Evolutionary conservation across 2,888 invertebrate genomes (phyloP), one percentile per base, ranked within the genome.

Genomic region (Drosophila cognata): DNA sequence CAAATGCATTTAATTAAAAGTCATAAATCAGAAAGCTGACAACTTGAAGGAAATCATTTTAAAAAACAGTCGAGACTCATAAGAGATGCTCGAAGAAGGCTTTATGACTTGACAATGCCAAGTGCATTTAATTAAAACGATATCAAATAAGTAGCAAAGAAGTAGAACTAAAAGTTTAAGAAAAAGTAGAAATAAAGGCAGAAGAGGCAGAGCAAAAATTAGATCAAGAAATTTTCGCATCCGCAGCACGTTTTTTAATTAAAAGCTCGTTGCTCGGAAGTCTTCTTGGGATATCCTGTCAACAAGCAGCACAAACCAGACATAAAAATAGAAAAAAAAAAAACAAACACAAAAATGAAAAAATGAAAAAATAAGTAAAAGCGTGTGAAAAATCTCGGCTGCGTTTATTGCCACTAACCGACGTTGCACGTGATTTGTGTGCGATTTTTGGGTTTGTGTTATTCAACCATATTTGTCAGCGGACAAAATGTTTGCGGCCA

Each of bases 201-300:
- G 25, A 3, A 33, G 28, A n/a, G 18, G 6, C 16, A 29, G 11
- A 52, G 28, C 36, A 63, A 63, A 70, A 62, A 33, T 51, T 33
- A 78, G 53, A 51, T 73, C 60, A 70, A 73, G 72, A 60, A 59
- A 62, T 62, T 69, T 57, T 79, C 36, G 58, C 64, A 83, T 71
- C 74, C 79, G 65, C 51, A 62, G 84, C 91, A 91, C 91, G 91
- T 90, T 91, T 90, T 92, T 91, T 88, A 92, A 92, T 92, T 92
- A 92, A 92, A 92, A 88, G 36, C 79, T 77, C 78, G 76, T 85
- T 85, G 81, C 18, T 28, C 73, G 73, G 63, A 29, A 58, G 59
- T 56, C 63, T 51, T 59, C 71, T 62, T 76, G 57, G 25, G 38
- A 4, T 18, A 36, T 79, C 41, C 74, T 83, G 87, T 84, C 89